phyloP scores from a whole-genome alignment of 2,113 vertebrate species.

The Urocolius indicus region DNA sequence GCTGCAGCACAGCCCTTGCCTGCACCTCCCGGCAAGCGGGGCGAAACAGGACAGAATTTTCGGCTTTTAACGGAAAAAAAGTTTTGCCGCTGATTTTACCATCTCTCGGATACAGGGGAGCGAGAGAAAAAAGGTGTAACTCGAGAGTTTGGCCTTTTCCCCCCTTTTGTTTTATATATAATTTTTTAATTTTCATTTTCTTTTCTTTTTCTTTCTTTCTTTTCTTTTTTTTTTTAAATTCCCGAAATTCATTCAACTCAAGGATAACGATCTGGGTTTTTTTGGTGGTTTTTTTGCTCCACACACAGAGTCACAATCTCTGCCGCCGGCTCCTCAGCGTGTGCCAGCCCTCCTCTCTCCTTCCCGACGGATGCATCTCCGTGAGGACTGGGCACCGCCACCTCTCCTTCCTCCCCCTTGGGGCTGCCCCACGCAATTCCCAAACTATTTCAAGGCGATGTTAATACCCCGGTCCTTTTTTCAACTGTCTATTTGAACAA shows the following conservation, averaged over 20 bases:
- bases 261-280: background rate
- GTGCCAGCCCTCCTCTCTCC: background rate
- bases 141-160: background rate
- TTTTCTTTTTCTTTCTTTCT: no score
- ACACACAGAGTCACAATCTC: background rate
- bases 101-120: background rate
- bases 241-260: background rate
- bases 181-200: no score
- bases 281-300: background rate
- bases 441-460: background rate
- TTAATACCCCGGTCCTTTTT: slow-evolving; percentile 1
- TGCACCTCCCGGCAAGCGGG: background rate
- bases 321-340: background rate
- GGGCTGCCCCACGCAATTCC: background rate
- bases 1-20: background rate
- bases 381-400: background rate
- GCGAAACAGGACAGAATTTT: background rate
- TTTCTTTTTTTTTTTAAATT: background rate
- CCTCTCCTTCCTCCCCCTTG: background rate
- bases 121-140: fast-evolving
- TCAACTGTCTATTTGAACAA: slow-evolving; percentile 66
- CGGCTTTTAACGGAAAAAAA: background rate
- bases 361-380: background rate
- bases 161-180: background rate
- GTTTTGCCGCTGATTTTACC: background rate